phyloP scores from a whole-genome alignment of 2,888 invertebrate species.

The Erynnis tages region DNA sequence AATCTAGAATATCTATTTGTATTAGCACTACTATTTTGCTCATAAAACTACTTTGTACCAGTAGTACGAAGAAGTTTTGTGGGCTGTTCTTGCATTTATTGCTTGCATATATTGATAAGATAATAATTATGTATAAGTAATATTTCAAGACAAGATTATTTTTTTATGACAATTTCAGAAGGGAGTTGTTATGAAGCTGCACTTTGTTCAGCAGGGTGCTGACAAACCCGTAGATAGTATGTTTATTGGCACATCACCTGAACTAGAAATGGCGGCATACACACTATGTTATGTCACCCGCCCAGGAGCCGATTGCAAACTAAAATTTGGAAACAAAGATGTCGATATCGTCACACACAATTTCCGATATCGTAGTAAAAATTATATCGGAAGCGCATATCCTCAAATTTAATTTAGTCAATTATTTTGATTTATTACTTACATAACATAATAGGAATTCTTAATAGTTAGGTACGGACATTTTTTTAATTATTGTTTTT shows the following conservation, averaged over 20 bases:
- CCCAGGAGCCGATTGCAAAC: constrained; percentile 87
- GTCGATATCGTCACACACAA: constrained; percentile 88
- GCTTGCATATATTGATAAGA: neutral
- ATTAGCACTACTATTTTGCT: too few species aligned
- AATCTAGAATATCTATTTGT: too few species aligned
- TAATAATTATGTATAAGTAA: neutral
- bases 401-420: constrained; percentile 84
- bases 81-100: too few species aligned
- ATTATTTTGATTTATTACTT: too few species aligned
- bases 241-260: constrained; percentile 94
- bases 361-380: constrained; percentile 88
- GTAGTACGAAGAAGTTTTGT: too few species aligned
- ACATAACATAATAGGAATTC: too few species aligned
- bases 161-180: constrained; percentile 80
- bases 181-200: constrained; percentile 87
- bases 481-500: too few species aligned
- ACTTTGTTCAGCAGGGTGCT: constrained; percentile 85
- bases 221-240: constrained; percentile 90
- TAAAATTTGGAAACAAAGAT: constrained; percentile 86
- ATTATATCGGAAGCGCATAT: constrained; percentile 90
- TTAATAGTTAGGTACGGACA: too few species aligned
- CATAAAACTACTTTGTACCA: too few species aligned
- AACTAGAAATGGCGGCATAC: constrained; percentile 94
- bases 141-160: neutral
- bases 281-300: constrained; percentile 92